A percentile compares a stretch with the other conserved stretches of the same genome.
phyloP scores from a whole-genome alignment of 2,888 invertebrate genomes.

The Daptonema setosum region DNA sequence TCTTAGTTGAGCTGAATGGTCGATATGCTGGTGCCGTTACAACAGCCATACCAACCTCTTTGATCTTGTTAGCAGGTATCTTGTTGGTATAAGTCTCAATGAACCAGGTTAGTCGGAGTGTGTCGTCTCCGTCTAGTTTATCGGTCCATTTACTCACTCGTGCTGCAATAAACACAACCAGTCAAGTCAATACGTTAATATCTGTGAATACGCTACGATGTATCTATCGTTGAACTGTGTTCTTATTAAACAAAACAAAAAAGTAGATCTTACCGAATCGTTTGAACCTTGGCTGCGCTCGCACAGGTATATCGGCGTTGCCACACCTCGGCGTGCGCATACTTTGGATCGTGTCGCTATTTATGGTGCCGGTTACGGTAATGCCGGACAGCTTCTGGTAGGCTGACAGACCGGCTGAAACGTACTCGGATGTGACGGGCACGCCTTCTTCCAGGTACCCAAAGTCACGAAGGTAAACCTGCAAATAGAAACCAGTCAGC shows the following conservation, averaged over 20 bases:
- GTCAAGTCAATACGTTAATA: too few relatives aligned
- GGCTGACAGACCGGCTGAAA: neutral
- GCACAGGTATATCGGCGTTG: constrained; percentile 1
- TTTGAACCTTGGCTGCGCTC: neutral
- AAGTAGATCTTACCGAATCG: constrained; percentile 2
- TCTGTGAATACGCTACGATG: too few relatives aligned
- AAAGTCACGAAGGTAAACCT: constrained; percentile 1
- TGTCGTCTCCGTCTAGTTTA: constrained; percentile 1
- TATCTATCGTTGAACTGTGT: too few relatives aligned
- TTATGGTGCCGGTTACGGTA: constrained; percentile 1
- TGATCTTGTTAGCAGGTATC: constrained; percentile 14
- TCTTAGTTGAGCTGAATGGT: too few relatives aligned
- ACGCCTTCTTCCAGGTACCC: neutral
- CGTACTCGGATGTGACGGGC: neutral
- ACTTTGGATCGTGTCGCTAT: neutral
- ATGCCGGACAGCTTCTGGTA: constrained; percentile 7
- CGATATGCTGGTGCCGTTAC: too few relatives aligned
- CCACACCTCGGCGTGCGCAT: constrained; percentile 8
- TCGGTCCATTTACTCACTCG: constrained; percentile 5
- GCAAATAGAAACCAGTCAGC: neutral
- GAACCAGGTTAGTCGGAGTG: constrained; percentile 8
- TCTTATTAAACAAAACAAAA: too few relatives aligned
- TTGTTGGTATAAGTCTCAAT: constrained; percentile 23
- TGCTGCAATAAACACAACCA: constrained; percentile 7
- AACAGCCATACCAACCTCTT: too few relatives aligned